These are phyloP conservation scores for Hippopotamus amphibius DNA, from an alignment of 2,113 vertebrate genomes.

Conservation along the genomic window DNA sequence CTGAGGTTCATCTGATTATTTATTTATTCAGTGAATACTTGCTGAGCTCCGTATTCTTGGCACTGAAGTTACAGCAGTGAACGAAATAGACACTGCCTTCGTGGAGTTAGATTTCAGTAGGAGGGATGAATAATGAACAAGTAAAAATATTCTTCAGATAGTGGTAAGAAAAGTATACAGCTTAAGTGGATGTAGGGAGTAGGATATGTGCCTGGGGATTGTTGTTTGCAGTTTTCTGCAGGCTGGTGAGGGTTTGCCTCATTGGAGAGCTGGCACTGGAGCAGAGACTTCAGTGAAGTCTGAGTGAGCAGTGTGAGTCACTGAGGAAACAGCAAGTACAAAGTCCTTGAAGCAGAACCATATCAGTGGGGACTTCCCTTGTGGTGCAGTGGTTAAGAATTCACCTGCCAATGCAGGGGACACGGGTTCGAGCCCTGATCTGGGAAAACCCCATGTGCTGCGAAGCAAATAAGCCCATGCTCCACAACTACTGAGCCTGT, in stretches of 20 bases:
- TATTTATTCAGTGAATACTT: slow-evolving; percentile 18
- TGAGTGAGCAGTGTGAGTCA: neutral
- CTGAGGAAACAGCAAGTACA: neutral
- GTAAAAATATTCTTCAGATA: neutral
- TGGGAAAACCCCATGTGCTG: no score
- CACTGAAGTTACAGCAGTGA: neutral
- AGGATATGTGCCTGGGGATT: neutral
- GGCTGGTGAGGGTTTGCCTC: neutral
- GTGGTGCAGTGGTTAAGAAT: no score
- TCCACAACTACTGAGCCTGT: no score
- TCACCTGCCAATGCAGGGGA: no score
- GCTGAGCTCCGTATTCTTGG: neutral
- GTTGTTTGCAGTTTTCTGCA: neutral
- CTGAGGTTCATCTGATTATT: neutral
- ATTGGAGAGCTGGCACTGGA: neutral
- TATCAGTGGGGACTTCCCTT: neutral
- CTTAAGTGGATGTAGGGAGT: neutral
- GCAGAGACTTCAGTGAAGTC: neutral
- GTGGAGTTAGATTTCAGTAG: neutral
- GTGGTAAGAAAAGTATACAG: neutral
- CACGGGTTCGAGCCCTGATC: no score
- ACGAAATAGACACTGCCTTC: neutral
- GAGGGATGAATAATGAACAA: neutral
- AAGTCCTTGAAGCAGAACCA: neutral
- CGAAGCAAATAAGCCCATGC: no score